Evolutionary conservation across 2,113 vertebrate genomes (phyloP).

Genomic region (Panthera tigris): DNA sequence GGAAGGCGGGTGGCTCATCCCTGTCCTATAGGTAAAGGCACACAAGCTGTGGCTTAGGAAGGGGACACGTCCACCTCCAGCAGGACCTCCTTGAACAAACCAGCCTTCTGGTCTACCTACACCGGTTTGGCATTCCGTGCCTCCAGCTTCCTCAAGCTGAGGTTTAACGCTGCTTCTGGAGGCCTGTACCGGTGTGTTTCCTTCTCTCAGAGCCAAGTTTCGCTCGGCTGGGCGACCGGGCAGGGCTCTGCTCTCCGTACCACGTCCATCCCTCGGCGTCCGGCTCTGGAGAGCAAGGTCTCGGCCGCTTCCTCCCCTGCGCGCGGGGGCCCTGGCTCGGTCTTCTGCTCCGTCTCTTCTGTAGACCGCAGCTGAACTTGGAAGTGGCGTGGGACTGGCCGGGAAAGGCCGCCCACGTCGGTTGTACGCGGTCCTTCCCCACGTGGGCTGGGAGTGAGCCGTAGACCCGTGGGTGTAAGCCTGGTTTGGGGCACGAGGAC

Average conservation of each 20-base stretch:
- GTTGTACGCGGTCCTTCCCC: too few species aligned
- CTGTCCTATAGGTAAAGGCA: accelerated
- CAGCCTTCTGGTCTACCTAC: background rate
- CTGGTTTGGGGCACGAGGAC: background rate
- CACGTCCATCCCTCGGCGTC: accelerated
- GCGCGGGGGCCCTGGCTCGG: accelerated
- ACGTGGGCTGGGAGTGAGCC: too few species aligned
- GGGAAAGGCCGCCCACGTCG: background rate
- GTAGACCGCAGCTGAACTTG: background rate
- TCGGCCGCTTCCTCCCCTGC: accelerated
- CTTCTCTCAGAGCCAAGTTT: background rate
- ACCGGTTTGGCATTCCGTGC: background rate
- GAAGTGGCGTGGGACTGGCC: background rate
- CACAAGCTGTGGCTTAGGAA: too few species aligned
- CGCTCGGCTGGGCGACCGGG: background rate
- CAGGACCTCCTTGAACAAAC: accelerated
- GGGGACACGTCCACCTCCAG: accelerated
- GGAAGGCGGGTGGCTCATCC: background rate
- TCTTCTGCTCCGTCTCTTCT: background rate
- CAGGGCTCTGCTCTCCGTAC: accelerated
- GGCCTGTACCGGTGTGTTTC: too few species aligned
- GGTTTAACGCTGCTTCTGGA: background rate
- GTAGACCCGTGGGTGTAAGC: background rate
- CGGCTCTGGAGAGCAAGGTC: background rate
- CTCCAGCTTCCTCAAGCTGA: background rate